These are phyloP conservation scores for Hemicordylus capensis DNA, from an alignment of 2,113 vertebrate genomes.

Conservation along the genomic window DNA sequence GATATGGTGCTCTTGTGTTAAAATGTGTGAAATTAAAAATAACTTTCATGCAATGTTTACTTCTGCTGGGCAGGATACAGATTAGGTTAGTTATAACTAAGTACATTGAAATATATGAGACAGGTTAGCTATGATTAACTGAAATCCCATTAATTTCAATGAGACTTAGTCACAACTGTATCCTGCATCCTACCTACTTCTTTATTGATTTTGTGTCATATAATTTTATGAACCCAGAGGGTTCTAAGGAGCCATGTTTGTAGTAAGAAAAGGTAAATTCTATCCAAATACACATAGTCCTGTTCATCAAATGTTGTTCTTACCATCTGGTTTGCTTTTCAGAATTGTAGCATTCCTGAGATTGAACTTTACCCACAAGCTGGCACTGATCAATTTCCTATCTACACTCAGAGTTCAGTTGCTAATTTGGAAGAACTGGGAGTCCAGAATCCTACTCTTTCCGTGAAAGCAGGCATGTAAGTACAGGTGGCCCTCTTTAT, in stretches of 20 bases:
- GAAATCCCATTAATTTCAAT: too few relatives aligned
- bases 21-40: neutral
- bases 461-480: constrained; percentile 83
- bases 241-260: neutral
- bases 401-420: constrained; percentile 70
- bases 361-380: constrained; percentile 68
- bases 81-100: too few relatives aligned
- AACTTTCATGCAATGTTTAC: neutral
- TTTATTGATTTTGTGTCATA: too few relatives aligned
- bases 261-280: neutral
- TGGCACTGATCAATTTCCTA: constrained; percentile 42
- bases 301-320: neutral
- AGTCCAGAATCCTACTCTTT: constrained; percentile 70
- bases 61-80: too few relatives aligned
- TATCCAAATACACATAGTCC: neutral
- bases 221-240: too few relatives aligned
- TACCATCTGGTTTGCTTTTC: constrained; percentile 37
- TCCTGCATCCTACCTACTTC: too few relatives aligned
- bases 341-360: constrained; percentile 82
- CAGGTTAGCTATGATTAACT: too few relatives aligned
- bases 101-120: too few relatives aligned
- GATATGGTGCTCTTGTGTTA: neutral
- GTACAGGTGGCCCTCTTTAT: too few relatives aligned
- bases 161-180: too few relatives aligned
- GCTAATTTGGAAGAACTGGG: constrained; percentile 75